Base-by-base conservation (phyloP, 2,888 invertebrate species). In the Drosophila kanekoi region DNA sequence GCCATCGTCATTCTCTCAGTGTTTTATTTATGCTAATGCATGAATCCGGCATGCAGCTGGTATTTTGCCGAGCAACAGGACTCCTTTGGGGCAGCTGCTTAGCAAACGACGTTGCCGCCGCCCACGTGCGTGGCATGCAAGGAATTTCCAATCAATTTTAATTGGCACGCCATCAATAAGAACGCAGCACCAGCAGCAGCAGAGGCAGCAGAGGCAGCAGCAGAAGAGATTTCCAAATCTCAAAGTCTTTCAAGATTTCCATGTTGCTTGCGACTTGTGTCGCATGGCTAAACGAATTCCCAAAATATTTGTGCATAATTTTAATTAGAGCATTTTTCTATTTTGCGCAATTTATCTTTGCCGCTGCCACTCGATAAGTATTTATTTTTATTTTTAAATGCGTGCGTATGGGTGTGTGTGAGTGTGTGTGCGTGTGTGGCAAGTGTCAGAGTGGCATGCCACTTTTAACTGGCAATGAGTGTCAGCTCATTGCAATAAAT, bases 91-190 rank as follows among this genome's bases (percentile, higher is more conserved):
- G 47, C 67, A 67, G 72, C 67, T 70, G 68, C 61, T 66, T 40
- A 35, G 51, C 33, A 41, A 44, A 49, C 37, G n/a, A 16, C 16
- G 13, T 33, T 23, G 58, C 35, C 18, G 62, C 45, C 74, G 77
- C 85, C 84, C 86, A 84, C 83, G 83, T 83, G 83, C 86, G 79
- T 81, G 90, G 87, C 88, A 91, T 91, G 86, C 81, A 69, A 87
- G 88, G 90, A 91, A 91, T 91, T 89, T 91, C 86, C 91, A 91
- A 91, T 91, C 90, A 91, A 91, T 91, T 91, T 91, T 90, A 91
- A 91, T 91, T 91, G 91, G 91, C 90, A 90, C 87, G 88, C 89
- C 91, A 91, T 90, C 90, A 91, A 90, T 88, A 90, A 83, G 68
- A 80, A 67, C 68, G 68, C 52, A 63, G 54, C 48, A 11, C 41